Evolutionary conservation across 2,888 invertebrate genomes (phyloP).

Genomic region (Cryptus armator): DNA sequence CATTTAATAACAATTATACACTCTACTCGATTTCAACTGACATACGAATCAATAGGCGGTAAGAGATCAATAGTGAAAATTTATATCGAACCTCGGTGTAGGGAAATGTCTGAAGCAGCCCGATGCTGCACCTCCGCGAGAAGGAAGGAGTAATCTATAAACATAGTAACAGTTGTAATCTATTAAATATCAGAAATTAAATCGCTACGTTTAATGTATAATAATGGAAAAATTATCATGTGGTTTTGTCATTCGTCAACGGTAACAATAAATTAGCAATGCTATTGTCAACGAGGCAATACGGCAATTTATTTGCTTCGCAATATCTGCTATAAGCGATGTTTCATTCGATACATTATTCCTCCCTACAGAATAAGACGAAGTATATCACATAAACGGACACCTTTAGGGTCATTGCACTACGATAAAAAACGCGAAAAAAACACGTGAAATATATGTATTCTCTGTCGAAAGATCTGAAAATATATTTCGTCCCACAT

Average conservation of each 20-base stretch:
- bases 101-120: constrained; percentile 67
- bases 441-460: too few species aligned
- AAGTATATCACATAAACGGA: too few species aligned
- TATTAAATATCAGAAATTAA: constrained; percentile 58
- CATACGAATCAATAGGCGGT: constrained; percentile 37
- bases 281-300: background rate
- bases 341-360: too few species aligned
- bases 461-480: too few species aligned
- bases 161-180: constrained; percentile 66
- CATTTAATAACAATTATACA: background rate
- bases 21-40: background rate
- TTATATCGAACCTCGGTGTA: constrained; percentile 68
- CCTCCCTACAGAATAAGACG: too few species aligned
- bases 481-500: too few species aligned
- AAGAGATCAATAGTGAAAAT: constrained; percentile 62
- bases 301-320: too few species aligned
- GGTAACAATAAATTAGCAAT: background rate
- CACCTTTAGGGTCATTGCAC: too few species aligned
- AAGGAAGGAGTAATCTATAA: constrained; percentile 68
- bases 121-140: constrained; percentile 69
- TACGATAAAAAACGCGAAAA: too few species aligned
- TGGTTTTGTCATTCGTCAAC: background rate
- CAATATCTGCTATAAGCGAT: too few species aligned
- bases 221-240: background rate
- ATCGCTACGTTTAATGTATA: constrained; percentile 31